Percentiles rank a stretch among this genome's conserved stretches.
These are phyloP conservation scores for Spodoptera picta DNA, from an alignment of 2,888 invertebrate species.

Conservation along the genomic window DNA sequence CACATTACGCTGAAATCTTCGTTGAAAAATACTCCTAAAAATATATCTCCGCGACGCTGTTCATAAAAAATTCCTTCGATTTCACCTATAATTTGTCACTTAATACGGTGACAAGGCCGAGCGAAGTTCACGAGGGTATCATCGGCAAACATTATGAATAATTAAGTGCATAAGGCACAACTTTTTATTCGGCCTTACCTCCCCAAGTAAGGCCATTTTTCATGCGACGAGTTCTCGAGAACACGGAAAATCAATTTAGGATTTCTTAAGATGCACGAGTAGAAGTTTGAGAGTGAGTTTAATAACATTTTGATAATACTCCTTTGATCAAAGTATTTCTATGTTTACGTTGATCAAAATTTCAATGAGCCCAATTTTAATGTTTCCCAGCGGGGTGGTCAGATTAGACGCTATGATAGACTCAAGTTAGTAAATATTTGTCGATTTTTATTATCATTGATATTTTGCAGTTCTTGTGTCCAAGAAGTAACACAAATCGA, in stretches of 20 bases:
- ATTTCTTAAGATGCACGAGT: constrained; percentile 28
- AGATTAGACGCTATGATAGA: too few relatives aligned
- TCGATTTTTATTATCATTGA: too few relatives aligned
- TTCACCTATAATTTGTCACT: constrained; percentile 82
- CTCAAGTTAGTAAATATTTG: too few relatives aligned
- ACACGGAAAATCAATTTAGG: constrained; percentile 73
- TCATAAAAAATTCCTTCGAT: constrained; percentile 50
- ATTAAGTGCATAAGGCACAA: constrained; percentile 79
- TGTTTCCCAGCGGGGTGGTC: too few relatives aligned
- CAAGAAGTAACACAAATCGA: too few relatives aligned
- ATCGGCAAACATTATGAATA: constrained; percentile 84
- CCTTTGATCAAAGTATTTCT: neutral
- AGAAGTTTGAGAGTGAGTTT: neutral
- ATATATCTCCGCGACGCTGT: constrained; percentile 11
- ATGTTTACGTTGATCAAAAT: too few relatives aligned
- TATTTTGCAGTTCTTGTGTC: too few relatives aligned
- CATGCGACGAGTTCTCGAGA: constrained; percentile 64
- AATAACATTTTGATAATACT: neutral
- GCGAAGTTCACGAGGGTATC: constrained; percentile 74
- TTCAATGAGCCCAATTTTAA: too few relatives aligned
- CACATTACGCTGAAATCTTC: constrained; percentile 1
- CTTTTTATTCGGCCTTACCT: constrained; percentile 74
- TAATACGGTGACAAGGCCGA: constrained; percentile 79
- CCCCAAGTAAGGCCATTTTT: constrained; percentile 71
- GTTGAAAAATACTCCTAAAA: constrained; percentile 22